phyloP scores from a whole-genome alignment of 2,797 vertebrate genomes.

The Sphaeramia orbicularis region DNA sequence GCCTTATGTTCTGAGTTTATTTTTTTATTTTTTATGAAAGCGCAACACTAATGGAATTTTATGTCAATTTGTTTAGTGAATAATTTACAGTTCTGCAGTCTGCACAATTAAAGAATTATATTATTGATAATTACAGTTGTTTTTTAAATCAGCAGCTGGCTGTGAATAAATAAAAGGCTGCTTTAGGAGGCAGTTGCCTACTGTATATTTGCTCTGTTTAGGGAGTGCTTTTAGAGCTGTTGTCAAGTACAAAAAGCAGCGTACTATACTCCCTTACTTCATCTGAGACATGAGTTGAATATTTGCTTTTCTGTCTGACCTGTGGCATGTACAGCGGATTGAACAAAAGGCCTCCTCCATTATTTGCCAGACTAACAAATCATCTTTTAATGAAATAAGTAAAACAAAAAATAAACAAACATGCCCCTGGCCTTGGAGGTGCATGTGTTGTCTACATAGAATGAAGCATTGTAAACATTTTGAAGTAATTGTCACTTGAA shows the following conservation, averaged over 20 bases:
- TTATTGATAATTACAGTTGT: slow-evolving; percentile 82
- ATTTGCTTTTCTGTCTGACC: slow-evolving; percentile 16
- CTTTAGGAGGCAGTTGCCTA: slow-evolving; percentile 10
- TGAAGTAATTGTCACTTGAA: not conserved
- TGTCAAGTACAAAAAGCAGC: slow-evolving; percentile 1
- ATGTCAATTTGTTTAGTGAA: slow-evolving; percentile 84
- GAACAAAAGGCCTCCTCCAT: slow-evolving; percentile 13
- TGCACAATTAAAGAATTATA: slow-evolving; percentile 76
- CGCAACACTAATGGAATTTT: slow-evolving; percentile 86
- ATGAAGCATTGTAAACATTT: not conserved
- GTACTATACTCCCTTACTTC: slow-evolving; percentile 2
- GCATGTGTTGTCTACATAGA: not conserved
- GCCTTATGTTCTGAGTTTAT: slow-evolving; percentile 51
- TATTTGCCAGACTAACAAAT: slow-evolving; percentile 3
- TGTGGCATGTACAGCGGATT: not conserved
- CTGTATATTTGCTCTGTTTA: slow-evolving; percentile 18
- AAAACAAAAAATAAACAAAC: not conserved
- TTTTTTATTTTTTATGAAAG: slow-evolving; percentile 61
- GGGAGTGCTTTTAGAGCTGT: slow-evolving; percentile 36
- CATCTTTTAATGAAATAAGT: not conserved
- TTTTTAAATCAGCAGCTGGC: slow-evolving; percentile 67
- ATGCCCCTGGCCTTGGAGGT: not conserved
- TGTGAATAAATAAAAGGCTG: slow-evolving; percentile 67
- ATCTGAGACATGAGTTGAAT: slow-evolving; percentile 12
- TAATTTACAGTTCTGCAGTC: slow-evolving; percentile 83